Evolutionary conservation across 2,888 invertebrate genomes (phyloP).

Genomic region (Deroplatys truncata): DNA sequence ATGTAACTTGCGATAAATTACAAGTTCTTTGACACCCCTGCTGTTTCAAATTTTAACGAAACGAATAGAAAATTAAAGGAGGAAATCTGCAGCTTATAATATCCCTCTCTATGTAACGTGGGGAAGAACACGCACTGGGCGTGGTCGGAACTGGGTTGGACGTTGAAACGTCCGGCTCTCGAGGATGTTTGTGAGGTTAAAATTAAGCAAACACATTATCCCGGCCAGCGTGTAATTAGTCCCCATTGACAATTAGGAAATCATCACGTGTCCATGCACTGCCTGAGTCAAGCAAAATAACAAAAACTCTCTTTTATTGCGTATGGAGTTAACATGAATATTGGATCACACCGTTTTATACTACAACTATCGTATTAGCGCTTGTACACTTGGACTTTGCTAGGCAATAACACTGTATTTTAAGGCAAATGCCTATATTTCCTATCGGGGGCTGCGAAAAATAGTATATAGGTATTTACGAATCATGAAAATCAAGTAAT

Average conservation of each 20-base stretch:
- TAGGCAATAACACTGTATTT: no score
- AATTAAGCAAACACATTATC: background rate
- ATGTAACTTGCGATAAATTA: no score
- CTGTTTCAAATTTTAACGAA: background rate
- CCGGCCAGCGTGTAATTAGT: background rate
- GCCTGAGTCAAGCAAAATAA: background rate
- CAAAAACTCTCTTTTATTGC: no score
- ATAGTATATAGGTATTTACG: no score
- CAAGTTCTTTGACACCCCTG: no score
- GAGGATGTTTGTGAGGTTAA: background rate
- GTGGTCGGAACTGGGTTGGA: background rate
- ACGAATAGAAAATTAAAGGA: background rate
- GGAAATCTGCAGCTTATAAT: background rate
- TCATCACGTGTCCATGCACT: background rate
- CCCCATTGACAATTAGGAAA: background rate
- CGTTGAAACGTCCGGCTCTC: background rate
- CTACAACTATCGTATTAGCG: no score
- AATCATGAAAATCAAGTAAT: no score
- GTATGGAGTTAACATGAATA: no score
- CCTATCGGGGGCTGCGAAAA: no score
- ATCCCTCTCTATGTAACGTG: background rate
- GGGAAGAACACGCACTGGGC: background rate
- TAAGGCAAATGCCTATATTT: no score
- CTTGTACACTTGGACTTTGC: no score
- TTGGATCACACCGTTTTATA: no score